A percentile compares a stretch with the other conserved stretches of the same genome.
phyloP scores from a whole-genome alignment of 2,888 invertebrate species.

The Taenaris catops region DNA sequence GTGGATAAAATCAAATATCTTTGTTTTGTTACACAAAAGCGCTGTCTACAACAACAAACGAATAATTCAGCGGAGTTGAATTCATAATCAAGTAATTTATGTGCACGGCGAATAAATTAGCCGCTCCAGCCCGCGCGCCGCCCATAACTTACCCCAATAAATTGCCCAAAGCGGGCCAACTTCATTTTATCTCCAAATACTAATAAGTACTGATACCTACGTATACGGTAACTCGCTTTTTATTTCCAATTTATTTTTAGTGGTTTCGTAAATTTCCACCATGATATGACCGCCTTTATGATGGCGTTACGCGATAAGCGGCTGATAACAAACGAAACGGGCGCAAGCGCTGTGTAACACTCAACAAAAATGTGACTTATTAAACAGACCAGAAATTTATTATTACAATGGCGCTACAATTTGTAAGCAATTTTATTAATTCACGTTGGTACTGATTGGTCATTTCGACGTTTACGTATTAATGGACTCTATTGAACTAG shows the following conservation, averaged over 20 bases:
- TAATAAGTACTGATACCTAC: slow-evolving; percentile 71
- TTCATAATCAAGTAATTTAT: slow-evolving; percentile 81
- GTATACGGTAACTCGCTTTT: slow-evolving; percentile 49
- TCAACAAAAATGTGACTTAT: slow-evolving; percentile 41
- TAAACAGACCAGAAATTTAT: slow-evolving; percentile 23
- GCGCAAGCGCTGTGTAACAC: slow-evolving; percentile 33
- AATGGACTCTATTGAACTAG: slow-evolving; percentile 3
- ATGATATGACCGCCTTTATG: slow-evolving; percentile 66
- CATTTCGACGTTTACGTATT: slow-evolving; percentile 7
- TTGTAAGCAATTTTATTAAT: slow-evolving; percentile 4
- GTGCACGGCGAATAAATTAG: slow-evolving; percentile 80
- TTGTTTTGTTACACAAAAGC: slow-evolving; percentile 70
- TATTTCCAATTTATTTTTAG: slow-evolving; percentile 54
- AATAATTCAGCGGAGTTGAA: slow-evolving; percentile 75
- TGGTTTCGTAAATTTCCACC: slow-evolving; percentile 47
- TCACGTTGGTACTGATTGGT: slow-evolving; percentile 15
- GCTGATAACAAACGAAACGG: slow-evolving; percentile 44
- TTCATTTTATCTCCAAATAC: slow-evolving; percentile 79
- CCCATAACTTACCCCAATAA: slow-evolving; percentile 79
- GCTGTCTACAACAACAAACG: slow-evolving; percentile 72
- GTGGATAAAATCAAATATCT: slow-evolving; percentile 61
- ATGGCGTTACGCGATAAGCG: slow-evolving; percentile 57
- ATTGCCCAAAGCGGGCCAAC: slow-evolving; percentile 77
- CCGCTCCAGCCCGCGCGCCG: slow-evolving; percentile 72
- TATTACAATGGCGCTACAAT: slow-evolving; percentile 5